Evolutionary conservation across 37 sponge, comb jelly and placozoan species (phyloP), one percentile per base, ranked within the genome.

Genomic region (Aplysina aerophoba): DNA sequence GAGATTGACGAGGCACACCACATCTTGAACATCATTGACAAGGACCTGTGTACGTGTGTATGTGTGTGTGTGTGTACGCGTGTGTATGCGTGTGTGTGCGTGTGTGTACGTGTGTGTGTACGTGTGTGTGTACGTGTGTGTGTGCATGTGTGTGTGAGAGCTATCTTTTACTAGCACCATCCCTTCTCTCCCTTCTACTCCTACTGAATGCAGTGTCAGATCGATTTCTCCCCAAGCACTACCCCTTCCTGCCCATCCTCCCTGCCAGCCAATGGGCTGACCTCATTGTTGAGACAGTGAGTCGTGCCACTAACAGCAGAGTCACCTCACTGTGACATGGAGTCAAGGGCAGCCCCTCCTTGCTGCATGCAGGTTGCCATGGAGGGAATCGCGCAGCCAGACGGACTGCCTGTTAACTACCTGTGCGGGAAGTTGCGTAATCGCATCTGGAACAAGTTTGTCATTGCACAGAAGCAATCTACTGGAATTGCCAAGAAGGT

Each of bases 161-260:
- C 24, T 62, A n/a, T n/a, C n/a, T 62, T 2, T 62, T 62, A 13
- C 12, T 11, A 28, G 64, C 64, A 13, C 4, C 28, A 5, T 28
- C 4, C 4, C 28, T 13, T 2, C 24, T 11, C 28, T 62, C 24
- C 64, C 2, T 62, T 62, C 24, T 28, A 4, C 28, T 27, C 11
- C 28, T 11, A 6, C 28, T 14, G 4, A 5, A 6, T 62, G 4
- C 28, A 62, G 64, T 62, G 28, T 62, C 64, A 4, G 28, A 27
- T 62, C 24, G 64, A 13, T 62, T 57, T 39, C 2, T 80, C 73
- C 92, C 92, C 0, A 88, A 89, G 55, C 86, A 92, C 90, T 92
- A 81, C 41, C 92, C 92, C 0, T 91, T 91, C 74, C 80, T 94
- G 55, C 85, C 86, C 20, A 84, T 88, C 31, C 79, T 94, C 19